A percentile compares a stretch with the other conserved stretches of the same genome.
Conservation (phyloP, 2,888 invertebrate genomes). For the Unio delphinus region DNA sequence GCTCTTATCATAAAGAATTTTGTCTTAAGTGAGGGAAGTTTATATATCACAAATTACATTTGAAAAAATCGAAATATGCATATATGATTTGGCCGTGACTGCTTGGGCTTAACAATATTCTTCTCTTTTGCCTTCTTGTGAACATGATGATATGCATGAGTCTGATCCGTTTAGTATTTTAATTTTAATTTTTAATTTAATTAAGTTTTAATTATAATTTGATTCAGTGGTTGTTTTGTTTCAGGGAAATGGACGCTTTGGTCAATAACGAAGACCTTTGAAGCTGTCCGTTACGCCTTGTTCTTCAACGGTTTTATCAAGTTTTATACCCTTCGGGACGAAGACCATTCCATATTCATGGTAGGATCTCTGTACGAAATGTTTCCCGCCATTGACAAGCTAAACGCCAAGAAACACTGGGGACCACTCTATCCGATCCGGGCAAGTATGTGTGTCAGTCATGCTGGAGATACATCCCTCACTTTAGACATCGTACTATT, state of each 20-base stretch:
- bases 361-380: slow-evolving; percentile 19
- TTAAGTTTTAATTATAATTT: no score
- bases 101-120: no score
- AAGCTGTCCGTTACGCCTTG: slow-evolving; percentile 26
- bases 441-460: slow-evolving; percentile 15
- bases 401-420: slow-evolving; percentile 22
- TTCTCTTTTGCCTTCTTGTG: no score
- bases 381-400: slow-evolving; percentile 1
- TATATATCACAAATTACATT: no score
- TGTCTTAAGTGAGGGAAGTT: no score
- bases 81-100: no score
- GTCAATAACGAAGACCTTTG: slow-evolving; percentile 31
- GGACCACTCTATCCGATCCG: slow-evolving; percentile 22
- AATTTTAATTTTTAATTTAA: no score
- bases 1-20: no score
- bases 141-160: no score
- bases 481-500: slow-evolving; percentile 17
- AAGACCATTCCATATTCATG: slow-evolving; percentile 34
- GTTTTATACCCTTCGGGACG: slow-evolving; percentile 22
- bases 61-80: no score
- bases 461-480: slow-evolving; percentile 27
- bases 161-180: no score
- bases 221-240: slow-evolving; percentile 5
- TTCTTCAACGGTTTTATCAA: slow-evolving; percentile 22
- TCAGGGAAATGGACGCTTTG: slow-evolving; percentile 34